Conservation (phyloP, 2,888 invertebrate species). For the Hartigia nigra region DNA sequence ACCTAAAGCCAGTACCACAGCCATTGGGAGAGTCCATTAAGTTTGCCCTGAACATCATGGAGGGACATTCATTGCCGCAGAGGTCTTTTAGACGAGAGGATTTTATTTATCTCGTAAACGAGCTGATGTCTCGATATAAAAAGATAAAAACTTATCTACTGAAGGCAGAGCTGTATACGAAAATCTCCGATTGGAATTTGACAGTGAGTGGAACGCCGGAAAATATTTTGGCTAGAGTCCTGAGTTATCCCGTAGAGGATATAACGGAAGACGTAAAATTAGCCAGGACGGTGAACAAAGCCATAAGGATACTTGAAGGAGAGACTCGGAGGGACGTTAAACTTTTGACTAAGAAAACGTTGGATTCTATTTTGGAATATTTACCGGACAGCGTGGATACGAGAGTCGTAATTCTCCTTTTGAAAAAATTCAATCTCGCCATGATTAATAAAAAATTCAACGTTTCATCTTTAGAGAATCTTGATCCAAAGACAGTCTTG, state of each 20-base stretch:
- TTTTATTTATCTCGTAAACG: constrained; percentile 18
- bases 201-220: constrained; percentile 22
- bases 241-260: constrained; percentile 15
- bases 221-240: constrained; percentile 14
- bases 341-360: constrained; percentile 10
- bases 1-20: constrained; percentile 10
- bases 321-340: not conserved
- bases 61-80: constrained; percentile 13
- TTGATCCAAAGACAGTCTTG: not conserved
- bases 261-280: constrained; percentile 10
- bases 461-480: not conserved
- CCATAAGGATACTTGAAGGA: constrained; percentile 7
- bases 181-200: constrained; percentile 20
- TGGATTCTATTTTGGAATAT: constrained; percentile 17
- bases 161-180: constrained; percentile 1
- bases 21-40: constrained; percentile 14
- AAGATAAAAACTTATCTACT: not conserved
- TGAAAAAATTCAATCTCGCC: constrained; percentile 17
- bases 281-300: not conserved
- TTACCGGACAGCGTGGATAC: constrained; percentile 11
- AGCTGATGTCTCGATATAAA: constrained; percentile 6
- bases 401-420: constrained; percentile 14
- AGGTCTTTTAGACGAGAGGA: constrained; percentile 15
- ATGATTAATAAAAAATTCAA: constrained; percentile 12
- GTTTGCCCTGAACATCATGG: constrained; percentile 19